These are phyloP conservation scores for Ectobius pallidus DNA, from an alignment of 2,888 invertebrate genomes.

Conservation along the genomic window DNA sequence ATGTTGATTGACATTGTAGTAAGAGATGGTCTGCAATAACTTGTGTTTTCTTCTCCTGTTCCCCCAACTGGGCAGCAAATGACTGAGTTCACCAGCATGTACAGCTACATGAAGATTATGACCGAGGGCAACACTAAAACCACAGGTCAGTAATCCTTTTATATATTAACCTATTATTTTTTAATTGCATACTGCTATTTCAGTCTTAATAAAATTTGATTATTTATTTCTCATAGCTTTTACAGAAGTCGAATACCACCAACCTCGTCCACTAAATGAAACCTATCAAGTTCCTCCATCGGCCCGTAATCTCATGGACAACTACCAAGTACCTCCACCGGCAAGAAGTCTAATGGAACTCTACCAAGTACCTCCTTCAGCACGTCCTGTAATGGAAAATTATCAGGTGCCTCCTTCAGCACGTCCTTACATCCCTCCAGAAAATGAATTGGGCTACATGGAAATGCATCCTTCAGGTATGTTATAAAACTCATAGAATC, in stretches of 20 bases:
- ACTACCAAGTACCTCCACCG: conserved; percentile 48
- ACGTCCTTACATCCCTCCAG: conserved; percentile 42
- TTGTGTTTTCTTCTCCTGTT: conserved; percentile 49
- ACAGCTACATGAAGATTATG: conserved; percentile 83
- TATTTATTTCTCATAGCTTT: conserved; percentile 2
- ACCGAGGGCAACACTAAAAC: conserved; percentile 63
- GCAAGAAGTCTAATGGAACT: conserved; percentile 57
- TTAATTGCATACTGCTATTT: no score
- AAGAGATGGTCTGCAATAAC: conserved; percentile 48
- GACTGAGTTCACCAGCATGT: conserved; percentile 86
- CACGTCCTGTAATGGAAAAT: conserved; percentile 53
- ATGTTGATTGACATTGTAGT: no score
- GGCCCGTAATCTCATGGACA: conserved; percentile 54
- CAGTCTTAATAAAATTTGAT: no score
- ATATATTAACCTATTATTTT: no score
- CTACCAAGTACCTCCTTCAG: conserved; percentile 58
- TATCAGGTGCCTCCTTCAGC: conserved; percentile 45
- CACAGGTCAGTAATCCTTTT: conserved; percentile 32
- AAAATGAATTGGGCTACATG: conserved; percentile 53
- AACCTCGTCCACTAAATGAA: conserved; percentile 57
- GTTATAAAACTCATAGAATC: no score
- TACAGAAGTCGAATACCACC: conserved; percentile 55
- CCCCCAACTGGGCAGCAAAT: conserved; percentile 67
- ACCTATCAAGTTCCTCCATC: conserved; percentile 60
- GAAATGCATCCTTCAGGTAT: conserved; percentile 58